Base-by-base conservation (phyloP, 2,113 vertebrate genomes). In the Festucalex cinctus region DNA sequence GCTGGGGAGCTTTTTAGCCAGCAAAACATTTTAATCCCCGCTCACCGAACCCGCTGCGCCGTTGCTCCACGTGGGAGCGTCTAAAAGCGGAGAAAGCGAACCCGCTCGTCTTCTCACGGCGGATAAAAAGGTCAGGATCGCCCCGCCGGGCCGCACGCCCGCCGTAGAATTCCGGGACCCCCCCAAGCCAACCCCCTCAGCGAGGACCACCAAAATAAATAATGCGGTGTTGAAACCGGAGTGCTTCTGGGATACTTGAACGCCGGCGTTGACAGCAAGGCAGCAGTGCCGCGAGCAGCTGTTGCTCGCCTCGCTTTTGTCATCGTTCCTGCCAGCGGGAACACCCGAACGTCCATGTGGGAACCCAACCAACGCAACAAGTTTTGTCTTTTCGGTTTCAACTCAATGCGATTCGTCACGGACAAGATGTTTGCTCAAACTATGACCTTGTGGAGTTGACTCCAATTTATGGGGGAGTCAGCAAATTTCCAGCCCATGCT, bases 81-180 rank as follows among this genome's bases (percentile, higher is more conserved):
- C 80, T 75, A 74, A 78, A 81, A 78, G 35, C 63, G 70, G 71
- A 67, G 56, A 71, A 73, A 64, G 80, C 81, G 82, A 19, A 22
- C 56, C 70, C 65, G 17, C 41, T 72, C 60, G 41, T 75, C 78
- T 81, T 86, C 80, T 68, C 83, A 76, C 54, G 63, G 67, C 73
- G 26, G 79, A 83, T 77, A 85, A 85, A 85, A 85, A 87, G 81
- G 79, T 81, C 71, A 66, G 75, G 22, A 74, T 71, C 36, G 24
- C 48, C 2, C 19, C 39, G 3, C 12, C 1, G 41, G 58, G 51
- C 19, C 9, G 61, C 37, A 36, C 20, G 57, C 26, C 64, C 44
- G 28, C 43, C 1, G 48, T 70, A 43, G 71, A 56, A 56, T 68
- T 44, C 54, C 0, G 56, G 56, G 54, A 57, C 35, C 36, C 56